Conservation (phyloP, 1,140 invertebrate genomes). For the Tetramorium simillimum region DNA sequence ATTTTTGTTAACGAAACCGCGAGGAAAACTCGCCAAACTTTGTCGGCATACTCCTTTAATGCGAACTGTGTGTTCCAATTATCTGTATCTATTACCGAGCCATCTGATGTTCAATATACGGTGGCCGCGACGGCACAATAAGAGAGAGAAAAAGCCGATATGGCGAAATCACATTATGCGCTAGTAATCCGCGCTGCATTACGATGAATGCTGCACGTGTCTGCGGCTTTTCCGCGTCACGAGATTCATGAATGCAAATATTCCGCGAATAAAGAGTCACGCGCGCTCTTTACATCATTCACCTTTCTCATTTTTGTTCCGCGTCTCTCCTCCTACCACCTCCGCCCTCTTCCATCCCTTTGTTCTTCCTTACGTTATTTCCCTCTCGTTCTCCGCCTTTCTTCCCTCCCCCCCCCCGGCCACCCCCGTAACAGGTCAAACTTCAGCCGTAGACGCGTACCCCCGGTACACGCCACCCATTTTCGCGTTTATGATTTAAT, state of each 20-base stretch:
- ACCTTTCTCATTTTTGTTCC: conserved; percentile 27
- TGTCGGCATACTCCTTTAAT: not conserved
- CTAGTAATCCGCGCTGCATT: conserved; percentile 52
- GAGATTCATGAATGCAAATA: conserved; percentile 55
- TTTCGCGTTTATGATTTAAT: conserved; percentile 66
- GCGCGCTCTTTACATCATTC: conserved; percentile 55
- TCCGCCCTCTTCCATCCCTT: not conserved
- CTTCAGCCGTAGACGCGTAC: conserved; percentile 39
- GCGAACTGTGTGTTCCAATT: not conserved
- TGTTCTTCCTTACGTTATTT: conserved; percentile 28
- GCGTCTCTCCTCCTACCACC: not conserved
- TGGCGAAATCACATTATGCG: conserved; percentile 20
- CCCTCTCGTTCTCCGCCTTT: not conserved
- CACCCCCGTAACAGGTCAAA: conserved; percentile 1
- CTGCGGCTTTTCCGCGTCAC: conserved; percentile 36
- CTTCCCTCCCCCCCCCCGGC: no score
- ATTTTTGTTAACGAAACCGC: not conserved
- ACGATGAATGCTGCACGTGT: conserved; percentile 41
- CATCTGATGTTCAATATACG: conserved; percentile 33
- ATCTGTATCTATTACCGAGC: not conserved
- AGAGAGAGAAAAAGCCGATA: conserved; percentile 43
- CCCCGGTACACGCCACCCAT: not conserved
- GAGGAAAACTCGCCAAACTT: not conserved
- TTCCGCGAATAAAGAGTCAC: conserved; percentile 50
- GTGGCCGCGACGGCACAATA: not conserved